Evolutionary conservation across 1,140 invertebrate genomes (phyloP).

Genomic region (Cylas formicarius): DNA sequence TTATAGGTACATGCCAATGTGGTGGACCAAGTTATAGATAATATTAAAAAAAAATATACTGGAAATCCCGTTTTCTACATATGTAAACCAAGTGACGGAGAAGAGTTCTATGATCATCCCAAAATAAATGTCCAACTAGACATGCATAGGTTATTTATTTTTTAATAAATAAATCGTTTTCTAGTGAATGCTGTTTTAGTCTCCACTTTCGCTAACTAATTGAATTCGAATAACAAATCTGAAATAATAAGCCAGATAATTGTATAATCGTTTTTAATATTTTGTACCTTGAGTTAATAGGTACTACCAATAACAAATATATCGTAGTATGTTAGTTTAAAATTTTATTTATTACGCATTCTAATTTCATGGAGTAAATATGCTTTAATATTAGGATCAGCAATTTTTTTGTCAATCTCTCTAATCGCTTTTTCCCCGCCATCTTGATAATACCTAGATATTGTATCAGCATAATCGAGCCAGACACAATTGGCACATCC

Average conservation of each 20-base stretch:
- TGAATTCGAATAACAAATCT: too few relatives aligned
- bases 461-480: slow-evolving; percentile 81
- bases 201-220: too few relatives aligned
- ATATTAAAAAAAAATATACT: slow-evolving; percentile 56
- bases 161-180: too few relatives aligned
- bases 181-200: too few relatives aligned
- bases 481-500: slow-evolving; percentile 94
- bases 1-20: slow-evolving; percentile 53
- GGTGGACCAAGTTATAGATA: slow-evolving; percentile 55
- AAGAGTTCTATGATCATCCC: too few relatives aligned
- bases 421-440: slow-evolving; percentile 60
- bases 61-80: slow-evolving; percentile 63
- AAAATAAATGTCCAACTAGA: too few relatives aligned
- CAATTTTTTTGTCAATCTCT: slow-evolving; percentile 67
- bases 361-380: slow-evolving; percentile 70
- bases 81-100: slow-evolving; percentile 59
- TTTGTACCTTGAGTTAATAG: too few relatives aligned
- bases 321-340: too few relatives aligned
- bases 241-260: too few relatives aligned
- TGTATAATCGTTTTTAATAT: too few relatives aligned
- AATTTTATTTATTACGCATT: slow-evolving; percentile 32
- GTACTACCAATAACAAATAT: too few relatives aligned
- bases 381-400: slow-evolving; percentile 75
- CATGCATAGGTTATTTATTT: too few relatives aligned
- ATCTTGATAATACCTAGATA: slow-evolving; percentile 61